These are phyloP conservation scores for Pterophyllum scalare DNA, from an alignment of 2,113 vertebrate genomes.

Conservation along the genomic window DNA sequence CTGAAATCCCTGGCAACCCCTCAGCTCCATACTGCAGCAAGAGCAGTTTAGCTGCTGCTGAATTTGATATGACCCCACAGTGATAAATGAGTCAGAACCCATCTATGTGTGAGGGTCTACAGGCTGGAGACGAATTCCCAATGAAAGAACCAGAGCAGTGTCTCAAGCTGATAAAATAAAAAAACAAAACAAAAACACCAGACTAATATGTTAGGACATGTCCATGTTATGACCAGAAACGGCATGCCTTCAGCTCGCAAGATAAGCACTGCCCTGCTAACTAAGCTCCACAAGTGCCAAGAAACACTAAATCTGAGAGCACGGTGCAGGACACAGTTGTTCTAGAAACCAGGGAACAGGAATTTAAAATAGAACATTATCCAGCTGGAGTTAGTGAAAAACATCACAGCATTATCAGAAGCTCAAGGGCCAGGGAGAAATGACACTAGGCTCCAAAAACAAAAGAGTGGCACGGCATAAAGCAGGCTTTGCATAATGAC, in stretches of 20 bases:
- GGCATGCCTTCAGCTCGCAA: not conserved
- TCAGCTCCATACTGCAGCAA: not conserved
- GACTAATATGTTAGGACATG: not conserved
- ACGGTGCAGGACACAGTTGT: not conserved
- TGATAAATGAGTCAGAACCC: not conserved
- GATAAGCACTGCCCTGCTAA: not conserved
- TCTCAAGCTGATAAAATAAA: not conserved
- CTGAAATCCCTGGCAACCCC: not conserved
- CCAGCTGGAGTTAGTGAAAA: not conserved
- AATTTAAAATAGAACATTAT: not conserved
- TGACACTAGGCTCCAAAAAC: not conserved
- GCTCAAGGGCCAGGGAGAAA: not conserved
- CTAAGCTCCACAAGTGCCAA: not conserved
- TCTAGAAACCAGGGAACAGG: not conserved
- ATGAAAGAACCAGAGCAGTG: not conserved
- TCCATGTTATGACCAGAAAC: not conserved
- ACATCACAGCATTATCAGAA: not conserved
- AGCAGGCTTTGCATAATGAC: not conserved
- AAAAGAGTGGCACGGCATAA: not conserved
- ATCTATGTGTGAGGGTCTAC: not conserved
- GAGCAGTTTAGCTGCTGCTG: not conserved
- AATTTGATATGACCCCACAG: not conserved
- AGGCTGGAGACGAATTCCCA: not conserved
- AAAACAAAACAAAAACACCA: not conserved
- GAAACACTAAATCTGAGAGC: slow-evolving; percentile 5